Evolutionary conservation across 2,888 invertebrate species (phyloP).

Genomic region (Callosobruchus maculatus): DNA sequence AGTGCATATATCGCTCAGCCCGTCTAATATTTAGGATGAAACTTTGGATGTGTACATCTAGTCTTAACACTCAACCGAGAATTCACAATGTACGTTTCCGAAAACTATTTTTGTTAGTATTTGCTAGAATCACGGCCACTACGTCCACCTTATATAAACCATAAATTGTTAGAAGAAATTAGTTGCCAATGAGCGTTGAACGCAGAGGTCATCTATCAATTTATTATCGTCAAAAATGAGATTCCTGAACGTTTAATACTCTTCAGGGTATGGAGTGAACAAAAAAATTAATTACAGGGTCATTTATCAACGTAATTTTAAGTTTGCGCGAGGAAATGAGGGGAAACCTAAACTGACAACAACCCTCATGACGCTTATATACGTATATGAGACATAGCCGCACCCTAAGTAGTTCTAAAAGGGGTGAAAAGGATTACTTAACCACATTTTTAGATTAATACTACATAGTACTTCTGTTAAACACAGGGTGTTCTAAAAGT

Average conservation of each 20-base stretch:
- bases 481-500: too few species aligned
- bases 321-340: conserved; percentile 30
- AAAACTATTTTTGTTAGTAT: too few species aligned
- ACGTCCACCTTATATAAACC: background rate
- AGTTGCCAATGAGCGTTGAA: background rate
- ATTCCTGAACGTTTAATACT: background rate
- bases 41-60: too few species aligned
- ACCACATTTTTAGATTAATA: too few species aligned
- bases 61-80: too few species aligned
- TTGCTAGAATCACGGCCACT: background rate
- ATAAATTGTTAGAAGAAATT: background rate
- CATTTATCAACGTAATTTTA: conserved; percentile 35
- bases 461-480: too few species aligned
- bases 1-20: too few species aligned
- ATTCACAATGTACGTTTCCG: too few species aligned
- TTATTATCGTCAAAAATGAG: background rate
- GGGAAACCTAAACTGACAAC: conserved; percentile 28
- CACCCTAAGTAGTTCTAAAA: background rate
- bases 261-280: background rate
- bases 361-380: conserved; percentile 31
- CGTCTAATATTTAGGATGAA: too few species aligned
- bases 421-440: too few species aligned
- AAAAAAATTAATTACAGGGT: conserved; percentile 32
- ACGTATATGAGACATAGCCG: conserved; percentile 13
- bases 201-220: background rate